These are phyloP conservation scores for Sarcophaga carnaria DNA, from an alignment of 2,888 invertebrate genomes.

Conservation along the genomic window DNA sequence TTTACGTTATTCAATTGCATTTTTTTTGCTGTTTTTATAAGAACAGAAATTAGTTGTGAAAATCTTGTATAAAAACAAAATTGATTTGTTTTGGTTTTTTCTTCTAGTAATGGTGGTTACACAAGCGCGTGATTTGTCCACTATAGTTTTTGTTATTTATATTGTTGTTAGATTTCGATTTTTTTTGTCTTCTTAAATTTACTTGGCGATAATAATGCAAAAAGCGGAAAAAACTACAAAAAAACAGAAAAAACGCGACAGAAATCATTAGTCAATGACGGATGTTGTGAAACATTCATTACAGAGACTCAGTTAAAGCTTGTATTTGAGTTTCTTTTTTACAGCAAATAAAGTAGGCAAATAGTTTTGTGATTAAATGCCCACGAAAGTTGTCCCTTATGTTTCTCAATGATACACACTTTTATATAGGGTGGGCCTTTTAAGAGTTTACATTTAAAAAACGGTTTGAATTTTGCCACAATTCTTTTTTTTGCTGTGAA, in stretches of 20 bases:
- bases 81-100: conserved; percentile 31
- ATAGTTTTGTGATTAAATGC: too few relatives aligned
- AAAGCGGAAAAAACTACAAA: not conserved
- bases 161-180: not conserved
- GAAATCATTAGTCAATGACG: conserved; percentile 67
- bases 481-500: too few relatives aligned
- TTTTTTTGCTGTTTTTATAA: conserved; percentile 12
- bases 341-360: too few relatives aligned
- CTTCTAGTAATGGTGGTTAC: conserved; percentile 45
- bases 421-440: too few relatives aligned
- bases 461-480: too few relatives aligned
- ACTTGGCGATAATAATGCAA: not conserved
- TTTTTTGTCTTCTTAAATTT: conserved; percentile 1
- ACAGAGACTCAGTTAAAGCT: not conserved
- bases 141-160: conserved; percentile 20
- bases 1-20: not conserved
- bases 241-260: conserved; percentile 14
- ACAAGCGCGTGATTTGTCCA: conserved; percentile 67
- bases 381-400: too few relatives aligned
- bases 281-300: conserved; percentile 69
- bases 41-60: conserved; percentile 48
- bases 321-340: not conserved
- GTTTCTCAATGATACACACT: too few relatives aligned
- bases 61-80: conserved; percentile 21
- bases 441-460: too few relatives aligned